Base-by-base conservation (phyloP, 2,113 vertebrate genomes). In the Cyrtonyx montezumae region DNA sequence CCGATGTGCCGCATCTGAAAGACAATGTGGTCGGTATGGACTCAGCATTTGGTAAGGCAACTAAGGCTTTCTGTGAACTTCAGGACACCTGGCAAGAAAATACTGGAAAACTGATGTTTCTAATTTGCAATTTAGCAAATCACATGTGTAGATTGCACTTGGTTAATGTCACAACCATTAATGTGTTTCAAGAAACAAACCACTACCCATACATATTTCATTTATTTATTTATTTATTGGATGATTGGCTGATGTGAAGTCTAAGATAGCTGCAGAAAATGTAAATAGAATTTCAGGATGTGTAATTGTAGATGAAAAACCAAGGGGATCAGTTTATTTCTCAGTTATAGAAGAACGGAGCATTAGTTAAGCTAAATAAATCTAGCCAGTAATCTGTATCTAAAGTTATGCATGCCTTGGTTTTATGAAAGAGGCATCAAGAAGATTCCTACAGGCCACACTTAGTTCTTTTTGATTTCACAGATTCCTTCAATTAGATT, bases 221-320 rank as follows among this genome's bases (percentile, higher is more conserved):
- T 45, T 22, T 61, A 74, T 40, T 23, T 25, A 37, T 75, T 40
- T 40, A 40, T 40, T 84, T 76, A 49, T 81, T 71, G 88, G 58
- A 32, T 56, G 26, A 28, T 80, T 91, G 51, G 56, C 46, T 61
- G 32, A 71, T 23, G 17, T 61, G 6, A 80, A 45, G 13, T 49
- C 37, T 76, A 55, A 88, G 22, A 69, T 55, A 67, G n/a, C 37
- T 86, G 42, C 30, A 82, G 28, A 85, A 92, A 89, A 65, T 18
- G 58, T 53, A 42, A 63, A 51, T 67, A 48, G n/a, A n/a, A 74
- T 59, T 73, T 81, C 37, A 69, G n/a, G 43, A 51, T 19, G 16
- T 53, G n/a, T 56, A 63, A 78, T 40, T 36, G n/a, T 53, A 58
- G 23, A 32, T 68, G 56, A 74, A 86, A 65, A 48, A 58, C 74